These are phyloP conservation scores for Chaetodon trifascialis DNA, from an alignment of 2,113 vertebrate species.

Conservation along the genomic window DNA sequence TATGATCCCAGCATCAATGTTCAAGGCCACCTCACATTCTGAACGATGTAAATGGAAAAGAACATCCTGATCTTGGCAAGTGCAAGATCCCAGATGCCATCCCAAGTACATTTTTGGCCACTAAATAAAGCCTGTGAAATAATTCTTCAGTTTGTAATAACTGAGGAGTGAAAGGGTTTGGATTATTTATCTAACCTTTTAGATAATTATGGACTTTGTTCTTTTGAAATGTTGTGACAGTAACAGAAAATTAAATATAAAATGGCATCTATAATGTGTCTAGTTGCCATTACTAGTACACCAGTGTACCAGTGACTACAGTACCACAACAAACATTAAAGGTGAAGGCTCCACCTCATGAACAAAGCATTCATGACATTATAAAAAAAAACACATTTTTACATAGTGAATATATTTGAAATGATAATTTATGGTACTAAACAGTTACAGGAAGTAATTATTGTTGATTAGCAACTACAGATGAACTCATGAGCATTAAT, in stretches of 20 bases:
- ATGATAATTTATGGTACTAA: conserved; percentile 58
- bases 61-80: conserved; percentile 87
- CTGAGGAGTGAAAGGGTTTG: background rate
- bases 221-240: conserved; percentile 45
- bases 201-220: conserved; percentile 27
- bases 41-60: conserved; percentile 86
- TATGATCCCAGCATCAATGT: conserved; percentile 72
- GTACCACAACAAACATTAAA: conserved; percentile 20
- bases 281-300: conserved; percentile 53
- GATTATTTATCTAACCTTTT: conserved; percentile 22
- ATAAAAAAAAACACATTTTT: conserved; percentile 38
- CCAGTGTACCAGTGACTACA: conserved; percentile 67
- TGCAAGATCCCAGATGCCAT: conserved; percentile 47
- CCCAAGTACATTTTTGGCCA: conserved; percentile 22
- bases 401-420: conserved; percentile 45
- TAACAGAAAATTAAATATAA: conserved; percentile 43
- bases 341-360: conserved; percentile 20
- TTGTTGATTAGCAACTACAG: conserved; percentile 46
- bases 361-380: conserved; percentile 25
- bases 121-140: conserved; percentile 16
- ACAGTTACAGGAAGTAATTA: conserved; percentile 42
- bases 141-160: conserved; percentile 38
- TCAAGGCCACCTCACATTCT: conserved; percentile 85
- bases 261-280: conserved; percentile 40
- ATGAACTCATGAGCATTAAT: conserved; percentile 33